Evolutionary conservation across 2,797 vertebrate genomes (phyloP).

Genomic region (Chloroceryle amazona): DNA sequence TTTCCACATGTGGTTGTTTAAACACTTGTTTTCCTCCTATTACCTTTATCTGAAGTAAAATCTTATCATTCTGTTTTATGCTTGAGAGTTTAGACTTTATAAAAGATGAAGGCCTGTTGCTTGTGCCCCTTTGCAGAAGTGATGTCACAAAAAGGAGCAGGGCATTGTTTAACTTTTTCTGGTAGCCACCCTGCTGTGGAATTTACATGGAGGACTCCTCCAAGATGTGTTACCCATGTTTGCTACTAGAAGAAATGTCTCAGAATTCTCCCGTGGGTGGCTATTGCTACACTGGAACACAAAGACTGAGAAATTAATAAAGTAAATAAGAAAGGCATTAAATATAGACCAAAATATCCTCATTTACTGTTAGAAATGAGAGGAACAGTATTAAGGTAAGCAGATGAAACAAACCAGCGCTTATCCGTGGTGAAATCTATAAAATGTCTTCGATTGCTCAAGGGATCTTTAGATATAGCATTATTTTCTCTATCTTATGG

Average conservation of each 20-base stretch:
- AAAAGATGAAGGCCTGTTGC: background rate
- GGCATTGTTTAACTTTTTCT: background rate
- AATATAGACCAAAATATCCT: slow-evolving; percentile 81
- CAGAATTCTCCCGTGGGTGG: slow-evolving; percentile 26
- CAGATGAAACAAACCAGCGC: slow-evolving; percentile 87
- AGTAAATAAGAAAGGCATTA: slow-evolving; percentile 76
- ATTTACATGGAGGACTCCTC: background rate
- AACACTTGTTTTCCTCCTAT: background rate
- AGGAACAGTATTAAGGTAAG: slow-evolving; percentile 78
- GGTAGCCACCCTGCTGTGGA: background rate
- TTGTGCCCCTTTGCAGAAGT: background rate
- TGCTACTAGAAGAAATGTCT: background rate
- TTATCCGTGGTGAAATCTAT: slow-evolving; percentile 86
- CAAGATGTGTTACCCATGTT: background rate
- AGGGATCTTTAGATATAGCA: slow-evolving; percentile 86
- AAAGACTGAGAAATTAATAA: slow-evolving; percentile 57
- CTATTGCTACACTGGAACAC: slow-evolving; percentile 24
- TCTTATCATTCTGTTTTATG: background rate
- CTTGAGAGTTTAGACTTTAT: background rate
- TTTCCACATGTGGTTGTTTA: background rate
- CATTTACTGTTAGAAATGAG: slow-evolving; percentile 82
- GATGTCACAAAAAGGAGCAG: background rate
- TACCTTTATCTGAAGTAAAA: background rate
- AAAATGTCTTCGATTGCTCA: slow-evolving; percentile 85
- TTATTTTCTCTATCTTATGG: slow-evolving; percentile 87